phyloP scores from a whole-genome alignment of 2,888 invertebrate genomes.

The Melinaea menophilus region DNA sequence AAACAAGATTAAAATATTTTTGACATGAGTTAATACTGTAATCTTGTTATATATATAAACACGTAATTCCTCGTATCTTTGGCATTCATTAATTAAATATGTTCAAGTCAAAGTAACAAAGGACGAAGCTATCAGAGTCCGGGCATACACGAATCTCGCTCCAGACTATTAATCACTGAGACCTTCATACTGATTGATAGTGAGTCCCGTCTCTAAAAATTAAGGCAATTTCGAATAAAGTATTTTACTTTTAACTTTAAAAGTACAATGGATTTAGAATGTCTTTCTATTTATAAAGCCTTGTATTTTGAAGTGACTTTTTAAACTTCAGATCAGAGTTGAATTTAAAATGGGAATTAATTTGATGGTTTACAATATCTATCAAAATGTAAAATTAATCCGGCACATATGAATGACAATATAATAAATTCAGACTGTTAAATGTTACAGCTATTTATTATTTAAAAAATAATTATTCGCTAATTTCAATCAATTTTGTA shows the following conservation, averaged over 20 bases:
- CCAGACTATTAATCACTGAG: slow-evolving; percentile 23
- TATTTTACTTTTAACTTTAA: background rate
- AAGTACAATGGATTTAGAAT: background rate
- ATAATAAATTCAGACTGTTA: too few species aligned
- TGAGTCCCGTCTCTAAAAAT: slow-evolving; percentile 13
- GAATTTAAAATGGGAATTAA: too few species aligned
- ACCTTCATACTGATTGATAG: slow-evolving; percentile 21
- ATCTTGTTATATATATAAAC: slow-evolving; percentile 6
- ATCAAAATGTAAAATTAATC: too few species aligned
- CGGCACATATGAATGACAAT: too few species aligned
- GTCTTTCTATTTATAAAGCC: too few species aligned
- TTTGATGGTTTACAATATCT: too few species aligned
- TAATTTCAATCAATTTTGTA: too few species aligned
- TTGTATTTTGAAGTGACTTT: too few species aligned
- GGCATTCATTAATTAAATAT: slow-evolving; percentile 20
- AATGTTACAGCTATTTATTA: too few species aligned
- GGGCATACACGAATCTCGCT: background rate
- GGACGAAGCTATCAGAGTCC: slow-evolving; percentile 17
- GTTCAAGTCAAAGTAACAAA: slow-evolving; percentile 20
- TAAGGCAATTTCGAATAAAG: slow-evolving; percentile 13
- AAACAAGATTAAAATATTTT: background rate
- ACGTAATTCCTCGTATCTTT: slow-evolving; percentile 1
- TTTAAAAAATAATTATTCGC: too few species aligned
- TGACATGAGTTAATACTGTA: background rate
- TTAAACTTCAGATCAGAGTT: too few species aligned